A percentile compares a stretch with the other conserved stretches of the same genome.
Evolutionary conservation across 64 coral and sea anemone species (phyloP).

Genomic region (Pocillopora verrucosa): DNA sequence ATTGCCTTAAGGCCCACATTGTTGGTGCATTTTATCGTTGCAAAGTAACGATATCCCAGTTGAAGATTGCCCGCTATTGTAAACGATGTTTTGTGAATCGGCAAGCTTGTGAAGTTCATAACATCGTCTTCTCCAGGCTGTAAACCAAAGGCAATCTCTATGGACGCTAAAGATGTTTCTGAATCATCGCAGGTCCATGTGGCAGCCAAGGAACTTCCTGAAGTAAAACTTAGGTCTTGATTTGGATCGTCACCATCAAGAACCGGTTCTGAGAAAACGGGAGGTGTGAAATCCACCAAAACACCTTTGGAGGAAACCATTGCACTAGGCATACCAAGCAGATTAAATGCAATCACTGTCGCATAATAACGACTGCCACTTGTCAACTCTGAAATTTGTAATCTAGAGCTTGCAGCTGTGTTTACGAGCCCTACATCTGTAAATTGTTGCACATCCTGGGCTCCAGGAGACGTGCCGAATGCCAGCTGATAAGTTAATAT

Average conservation of each 20-base stretch:
- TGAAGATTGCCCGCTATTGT: slow-evolving; percentile 40
- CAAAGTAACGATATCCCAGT: slow-evolving; percentile 82
- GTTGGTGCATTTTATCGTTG: slow-evolving; percentile 84
- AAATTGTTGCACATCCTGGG: slow-evolving; percentile 74
- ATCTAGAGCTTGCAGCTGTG: slow-evolving; percentile 70
- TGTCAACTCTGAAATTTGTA: slow-evolving; percentile 66
- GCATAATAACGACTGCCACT: slow-evolving; percentile 85
- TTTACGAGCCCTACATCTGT: slow-evolving; percentile 76
- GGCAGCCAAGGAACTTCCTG: slow-evolving; percentile 17
- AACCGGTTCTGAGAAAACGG: slow-evolving; percentile 57
- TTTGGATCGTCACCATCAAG: slow-evolving; percentile 55
- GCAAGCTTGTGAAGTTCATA: slow-evolving; percentile 56
- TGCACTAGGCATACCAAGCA: slow-evolving; percentile 75
- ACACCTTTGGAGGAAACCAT: slow-evolving; percentile 84
- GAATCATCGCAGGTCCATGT: slow-evolving; percentile 80
- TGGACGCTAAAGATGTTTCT: slow-evolving; percentile 56
- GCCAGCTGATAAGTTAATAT: slow-evolving; percentile 75
- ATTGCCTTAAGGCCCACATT: slow-evolving; percentile 71
- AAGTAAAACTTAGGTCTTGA: slow-evolving; percentile 51
- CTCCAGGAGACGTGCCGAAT: slow-evolving; percentile 73
- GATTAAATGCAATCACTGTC: slow-evolving; percentile 81
- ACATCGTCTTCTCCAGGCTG: slow-evolving; percentile 79
- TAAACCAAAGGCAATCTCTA: slow-evolving; percentile 78
- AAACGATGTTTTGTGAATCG: slow-evolving; percentile 46
- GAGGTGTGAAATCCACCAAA: slow-evolving; percentile 79